Evolutionary conservation across 2,888 invertebrate genomes (phyloP), one percentile per base, ranked within the genome.

Genomic region (Gonocerus acuteangulatus): DNA sequence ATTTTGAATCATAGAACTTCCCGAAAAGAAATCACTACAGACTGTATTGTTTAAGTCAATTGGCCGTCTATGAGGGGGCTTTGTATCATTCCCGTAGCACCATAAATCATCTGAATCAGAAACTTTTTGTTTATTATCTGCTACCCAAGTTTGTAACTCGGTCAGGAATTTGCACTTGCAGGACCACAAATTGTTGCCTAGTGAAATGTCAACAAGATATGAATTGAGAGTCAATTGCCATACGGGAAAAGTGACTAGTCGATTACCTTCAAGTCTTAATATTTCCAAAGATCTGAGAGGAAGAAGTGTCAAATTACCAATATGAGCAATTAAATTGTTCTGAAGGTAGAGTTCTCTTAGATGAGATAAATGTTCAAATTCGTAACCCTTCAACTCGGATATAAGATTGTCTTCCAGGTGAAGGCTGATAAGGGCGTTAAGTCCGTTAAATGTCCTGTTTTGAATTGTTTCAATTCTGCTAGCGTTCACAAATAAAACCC

Each of bases 361-460:
- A 70, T 84, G 83, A 51, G 82, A 82, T 65, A 94, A 76, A 71
- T 87, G 85, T 69, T 89, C 87, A 73, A 94, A 92, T 74, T 93
- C 91, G 72, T 83, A 86, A 3, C 92, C 89, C 71, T 88, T 85
- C 60, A 94, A 75, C 69, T 86, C 82, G 70, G 79, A 82, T 39
- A 94, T 80, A 68, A 84, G 83, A 74, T 94, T 94, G 74, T 89
- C 86, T 70, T 93, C 90, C 67, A 94, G 78, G 74, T 94, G 91
- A 18, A 94, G 77, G 44, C 82, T 83, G 72, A 86, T 85, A 61
- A 94, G 77, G 68, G 86, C 82, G 69, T 83, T 84, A 63, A 93
- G 76, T 22, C 93, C 92, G 70, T 87, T 85, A 75, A 94, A 92
- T n/a, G 92, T 91, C 70, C 89, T 83, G 74, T 94, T 94, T 75